Evolutionary conservation across 2,888 invertebrate genomes (phyloP), one percentile per base, ranked within the genome.

Genomic region (Zeuzera pyrina): DNA sequence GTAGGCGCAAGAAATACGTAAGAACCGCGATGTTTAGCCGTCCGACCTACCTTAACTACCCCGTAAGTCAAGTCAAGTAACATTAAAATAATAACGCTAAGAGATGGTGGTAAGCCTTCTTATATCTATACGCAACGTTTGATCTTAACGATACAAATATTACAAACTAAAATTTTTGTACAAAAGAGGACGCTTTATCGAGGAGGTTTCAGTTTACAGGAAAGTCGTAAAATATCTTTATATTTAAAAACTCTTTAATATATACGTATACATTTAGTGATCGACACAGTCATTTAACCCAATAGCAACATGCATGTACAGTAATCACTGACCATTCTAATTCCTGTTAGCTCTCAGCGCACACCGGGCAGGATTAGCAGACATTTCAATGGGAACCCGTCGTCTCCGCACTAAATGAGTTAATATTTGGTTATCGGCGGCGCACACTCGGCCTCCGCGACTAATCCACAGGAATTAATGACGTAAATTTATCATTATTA

Each of bases 351-450:
- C 25, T 29, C 47, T 45, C 47, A 41, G 47, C 43, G 37, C 35
- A 45, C 45, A 25, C 45, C 47, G 55, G 49, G 47, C 40, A 47
- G 65, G 72, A 74, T 78, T 74, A 77, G 55, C 61, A 72, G 65
- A 63, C 69, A 70, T 77, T 73, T 71, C 71, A 76, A 77, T 73
- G 54, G 52, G 50, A 49, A 49, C 50, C 52, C 40, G 63, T 47
- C 65, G 60, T 64, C 71, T 69, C 62, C 52, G 57, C 59, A 64
- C 83, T 84, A 84, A 84, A 84, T 84, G 79, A 83, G 78, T 81
- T 84, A 81, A 84, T 84, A 84, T 84, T 84, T 84, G 84, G 84
- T 79, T 84, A 84, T 84, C 84, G 76, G 73, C 54, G 52, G 52
- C 65, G 69, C 70, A 63, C 84, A 83, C 72, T 66, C 77, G 61